A percentile compares a stretch with the other conserved stretches of the same genome.
These are phyloP conservation scores for Neosalanx taihuensis DNA, from an alignment of 2,797 vertebrate genomes.

Conservation along the genomic window DNA sequence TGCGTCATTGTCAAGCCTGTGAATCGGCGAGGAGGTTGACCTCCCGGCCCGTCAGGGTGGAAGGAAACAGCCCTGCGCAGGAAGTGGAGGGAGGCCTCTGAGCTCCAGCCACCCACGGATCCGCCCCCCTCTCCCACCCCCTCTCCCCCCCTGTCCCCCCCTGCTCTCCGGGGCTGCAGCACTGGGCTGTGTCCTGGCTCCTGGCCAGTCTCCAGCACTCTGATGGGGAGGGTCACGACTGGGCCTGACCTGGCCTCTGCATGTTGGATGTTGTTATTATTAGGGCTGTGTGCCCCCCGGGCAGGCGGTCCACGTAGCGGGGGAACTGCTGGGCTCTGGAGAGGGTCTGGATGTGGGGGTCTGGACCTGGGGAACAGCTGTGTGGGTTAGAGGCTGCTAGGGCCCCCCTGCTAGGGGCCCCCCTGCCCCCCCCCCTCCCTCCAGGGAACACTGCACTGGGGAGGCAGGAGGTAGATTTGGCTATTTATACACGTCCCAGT, in stretches of 20 bases:
- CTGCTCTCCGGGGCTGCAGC: constrained; percentile 43
- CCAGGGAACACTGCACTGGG: constrained; percentile 55
- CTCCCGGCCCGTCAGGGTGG: background rate
- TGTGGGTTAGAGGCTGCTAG: constrained; percentile 64
- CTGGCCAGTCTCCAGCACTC: constrained; percentile 80
- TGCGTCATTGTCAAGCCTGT: constrained; percentile 1
- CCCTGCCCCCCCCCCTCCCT: constrained; percentile 29
- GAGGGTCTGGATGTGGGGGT: constrained; percentile 41
- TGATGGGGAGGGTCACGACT: constrained; percentile 75
- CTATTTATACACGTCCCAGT: constrained; percentile 19
- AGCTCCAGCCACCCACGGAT: constrained; percentile 56
- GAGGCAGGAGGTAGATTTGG: constrained; percentile 45
- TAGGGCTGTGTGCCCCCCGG: constrained; percentile 78
- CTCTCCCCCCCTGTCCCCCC: constrained; percentile 25
- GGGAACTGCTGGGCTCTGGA: constrained; percentile 68
- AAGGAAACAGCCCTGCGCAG: constrained; percentile 41
- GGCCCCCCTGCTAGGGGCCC: constrained; percentile 54
- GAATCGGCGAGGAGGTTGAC: constrained; percentile 13
- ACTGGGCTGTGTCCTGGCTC: constrained; percentile 74
- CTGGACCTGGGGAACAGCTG: constrained; percentile 78
- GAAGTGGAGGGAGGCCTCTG: constrained; percentile 65
- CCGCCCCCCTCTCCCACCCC: constrained; percentile 48
- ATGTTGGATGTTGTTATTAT: constrained; percentile 95
- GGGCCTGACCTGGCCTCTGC: constrained; percentile 81
- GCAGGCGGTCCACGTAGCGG: constrained; percentile 73